Conservation (phyloP, 1,140 invertebrate genomes). For the Papilio machaon region DNA sequence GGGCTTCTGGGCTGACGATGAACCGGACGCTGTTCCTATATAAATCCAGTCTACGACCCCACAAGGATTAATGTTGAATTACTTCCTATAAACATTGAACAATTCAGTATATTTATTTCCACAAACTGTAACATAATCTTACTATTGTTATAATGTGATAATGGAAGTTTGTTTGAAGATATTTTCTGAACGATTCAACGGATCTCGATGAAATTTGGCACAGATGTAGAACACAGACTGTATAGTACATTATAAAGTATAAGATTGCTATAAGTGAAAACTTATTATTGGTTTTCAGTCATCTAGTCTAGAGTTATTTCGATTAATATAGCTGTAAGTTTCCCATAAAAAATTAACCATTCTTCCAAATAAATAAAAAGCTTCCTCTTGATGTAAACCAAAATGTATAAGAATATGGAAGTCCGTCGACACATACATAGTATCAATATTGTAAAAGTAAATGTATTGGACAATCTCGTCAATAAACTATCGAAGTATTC, state of each 20-base stretch:
- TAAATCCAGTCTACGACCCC: background rate
- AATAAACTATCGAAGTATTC: slow-evolving; percentile 6
- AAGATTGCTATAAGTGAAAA: too few relatives aligned
- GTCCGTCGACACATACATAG: background rate
- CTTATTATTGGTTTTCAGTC: too few relatives aligned
- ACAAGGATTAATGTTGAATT: background rate
- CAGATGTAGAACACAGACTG: too few relatives aligned
- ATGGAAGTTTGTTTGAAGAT: background rate
- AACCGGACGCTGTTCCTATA: background rate
- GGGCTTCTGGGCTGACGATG: background rate
- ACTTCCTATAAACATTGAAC: background rate
- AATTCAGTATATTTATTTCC: background rate
- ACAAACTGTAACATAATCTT: background rate
- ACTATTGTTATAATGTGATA: too few relatives aligned
- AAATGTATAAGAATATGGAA: background rate
- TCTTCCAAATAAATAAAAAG: too few relatives aligned
- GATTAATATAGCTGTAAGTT: too few relatives aligned
- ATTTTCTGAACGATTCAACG: too few relatives aligned
- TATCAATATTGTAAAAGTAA: background rate
- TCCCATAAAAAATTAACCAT: too few relatives aligned
- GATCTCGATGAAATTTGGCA: too few relatives aligned
- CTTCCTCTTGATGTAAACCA: background rate
- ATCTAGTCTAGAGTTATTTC: too few relatives aligned
- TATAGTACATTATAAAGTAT: background rate
- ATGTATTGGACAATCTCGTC: slow-evolving; percentile 6